Conservation (phyloP, 2,797 vertebrate species). For the Hippopotamyrus pictus region DNA sequence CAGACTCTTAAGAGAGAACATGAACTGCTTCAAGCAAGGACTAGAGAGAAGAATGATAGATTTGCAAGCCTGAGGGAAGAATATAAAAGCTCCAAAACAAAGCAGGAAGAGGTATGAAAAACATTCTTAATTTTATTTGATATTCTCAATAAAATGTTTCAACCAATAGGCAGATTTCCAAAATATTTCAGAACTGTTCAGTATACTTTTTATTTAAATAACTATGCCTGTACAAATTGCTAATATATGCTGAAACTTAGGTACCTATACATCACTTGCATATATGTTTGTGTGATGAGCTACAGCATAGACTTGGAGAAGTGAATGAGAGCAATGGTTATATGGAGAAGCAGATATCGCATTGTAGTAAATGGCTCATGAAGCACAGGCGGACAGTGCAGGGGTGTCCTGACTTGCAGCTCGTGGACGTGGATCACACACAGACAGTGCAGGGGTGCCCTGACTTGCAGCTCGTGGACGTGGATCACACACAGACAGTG, state of each 20-base stretch:
- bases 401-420: slow-evolving; percentile 44
- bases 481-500: slow-evolving; percentile 24
- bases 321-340: slow-evolving; percentile 50
- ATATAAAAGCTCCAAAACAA: slow-evolving; percentile 59
- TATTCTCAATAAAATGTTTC: neutral
- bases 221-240: neutral
- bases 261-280: neutral
- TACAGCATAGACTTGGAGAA: neutral
- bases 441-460: slow-evolving; percentile 53
- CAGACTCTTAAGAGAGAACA: slow-evolving; percentile 95
- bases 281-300: neutral
- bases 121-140: neutral
- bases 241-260: neutral
- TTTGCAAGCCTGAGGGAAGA: slow-evolving; percentile 74
- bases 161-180: neutral
- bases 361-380: neutral
- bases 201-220: neutral
- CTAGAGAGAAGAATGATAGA: slow-evolving; percentile 77
- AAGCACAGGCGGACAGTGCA: slow-evolving; percentile 42
- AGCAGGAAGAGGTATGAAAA: slow-evolving; percentile 71
- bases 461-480: neutral
- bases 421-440: slow-evolving; percentile 18
- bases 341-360: slow-evolving; percentile 43
- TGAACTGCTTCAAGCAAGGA: slow-evolving; percentile 80
- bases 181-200: neutral